Evolutionary conservation across 2,113 vertebrate genomes (phyloP).

Genomic region (Scomber scombrus): DNA sequence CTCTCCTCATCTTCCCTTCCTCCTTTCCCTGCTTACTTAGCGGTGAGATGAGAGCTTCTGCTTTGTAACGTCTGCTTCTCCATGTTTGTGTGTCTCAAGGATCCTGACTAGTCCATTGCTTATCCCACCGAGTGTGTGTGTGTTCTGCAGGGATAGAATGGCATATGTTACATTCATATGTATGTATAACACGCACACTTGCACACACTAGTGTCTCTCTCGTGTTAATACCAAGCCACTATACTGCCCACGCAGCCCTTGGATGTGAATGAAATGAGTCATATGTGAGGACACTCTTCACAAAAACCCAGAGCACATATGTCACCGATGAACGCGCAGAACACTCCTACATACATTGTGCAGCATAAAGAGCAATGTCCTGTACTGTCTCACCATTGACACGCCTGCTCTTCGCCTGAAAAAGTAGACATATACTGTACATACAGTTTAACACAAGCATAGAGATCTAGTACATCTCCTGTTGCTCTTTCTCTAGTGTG

Average conservation of each 20-base stretch:
- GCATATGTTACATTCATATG: constrained; percentile 61
- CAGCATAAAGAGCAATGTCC: background rate
- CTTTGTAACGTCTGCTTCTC: constrained; percentile 73
- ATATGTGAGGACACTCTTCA: constrained; percentile 49
- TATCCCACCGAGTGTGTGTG: constrained; percentile 78
- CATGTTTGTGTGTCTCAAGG: constrained; percentile 71
- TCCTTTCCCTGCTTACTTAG: constrained; percentile 65
- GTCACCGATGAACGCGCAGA: constrained; percentile 22
- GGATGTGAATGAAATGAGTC: constrained; percentile 68
- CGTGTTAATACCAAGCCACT: constrained; percentile 54
- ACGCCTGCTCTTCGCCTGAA: background rate
- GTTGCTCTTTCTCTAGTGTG: constrained; percentile 57
- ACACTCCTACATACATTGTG: constrained; percentile 41
- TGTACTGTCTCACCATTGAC: background rate
- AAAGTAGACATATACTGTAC: constrained; percentile 1
- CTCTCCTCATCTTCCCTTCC: constrained; percentile 63
- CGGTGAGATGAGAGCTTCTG: constrained; percentile 69
- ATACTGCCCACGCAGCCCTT: constrained; percentile 58
- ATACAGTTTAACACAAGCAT: background rate
- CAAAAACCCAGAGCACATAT: constrained; percentile 55
- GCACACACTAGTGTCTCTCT: constrained; percentile 47
- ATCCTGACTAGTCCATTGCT: constrained; percentile 75
- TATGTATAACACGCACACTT: constrained; percentile 59
- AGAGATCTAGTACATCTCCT: constrained; percentile 50
- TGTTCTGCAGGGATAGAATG: constrained; percentile 75